phyloP scores from a whole-genome alignment of 2,113 vertebrate genomes.

The Hepsetus odoe region DNA sequence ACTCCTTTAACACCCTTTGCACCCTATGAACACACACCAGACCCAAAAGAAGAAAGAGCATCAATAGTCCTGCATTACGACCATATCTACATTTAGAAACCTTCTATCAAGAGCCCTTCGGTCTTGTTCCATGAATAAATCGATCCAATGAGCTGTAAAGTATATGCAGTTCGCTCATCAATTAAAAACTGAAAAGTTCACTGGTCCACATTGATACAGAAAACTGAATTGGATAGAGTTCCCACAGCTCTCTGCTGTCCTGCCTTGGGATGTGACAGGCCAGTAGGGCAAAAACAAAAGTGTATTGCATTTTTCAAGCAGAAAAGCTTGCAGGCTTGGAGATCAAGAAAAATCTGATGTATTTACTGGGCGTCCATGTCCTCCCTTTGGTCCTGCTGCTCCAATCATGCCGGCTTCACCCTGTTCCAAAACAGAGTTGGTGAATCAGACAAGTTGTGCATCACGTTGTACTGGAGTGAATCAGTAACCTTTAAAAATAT shows the following conservation, averaged over 20 bases:
- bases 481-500: neutral
- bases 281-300: too few species aligned
- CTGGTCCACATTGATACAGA: neutral
- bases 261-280: too few species aligned
- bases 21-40: slow-evolving; percentile 34
- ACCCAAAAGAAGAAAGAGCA: neutral
- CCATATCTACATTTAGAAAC: too few species aligned
- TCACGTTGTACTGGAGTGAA: neutral
- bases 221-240: neutral
- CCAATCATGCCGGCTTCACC: slow-evolving; percentile 20
- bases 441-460: neutral
- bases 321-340: neutral
- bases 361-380: slow-evolving; percentile 44
- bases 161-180: too few species aligned
- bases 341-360: neutral
- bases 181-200: too few species aligned
- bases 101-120: too few species aligned
- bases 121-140: too few species aligned
- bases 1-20: slow-evolving; percentile 38
- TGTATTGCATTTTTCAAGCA: too few species aligned
- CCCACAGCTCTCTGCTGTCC: too few species aligned
- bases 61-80: neutral
- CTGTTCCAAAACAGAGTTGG: slow-evolving; percentile 26
- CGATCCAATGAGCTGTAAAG: too few species aligned
- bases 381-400: slow-evolving; percentile 40